Evolutionary conservation across 2,888 invertebrate genomes (phyloP).

Genomic region (Euspilapteryx auroguttella): DNA sequence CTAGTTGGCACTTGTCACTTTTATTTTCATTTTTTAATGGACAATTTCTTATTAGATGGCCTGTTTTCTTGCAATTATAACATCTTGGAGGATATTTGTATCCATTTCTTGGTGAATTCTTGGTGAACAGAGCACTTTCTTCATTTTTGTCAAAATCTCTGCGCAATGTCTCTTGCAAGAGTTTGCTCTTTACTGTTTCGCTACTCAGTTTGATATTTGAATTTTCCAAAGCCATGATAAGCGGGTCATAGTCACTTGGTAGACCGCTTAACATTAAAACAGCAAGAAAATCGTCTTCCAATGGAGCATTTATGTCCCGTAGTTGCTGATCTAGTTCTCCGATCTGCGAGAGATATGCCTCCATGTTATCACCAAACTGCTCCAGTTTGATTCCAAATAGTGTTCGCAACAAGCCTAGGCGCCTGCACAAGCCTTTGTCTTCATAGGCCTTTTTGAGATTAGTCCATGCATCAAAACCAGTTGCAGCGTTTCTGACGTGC

Average conservation of each 20-base stretch:
- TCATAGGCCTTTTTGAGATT: slow-evolving; percentile 1
- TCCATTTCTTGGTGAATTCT: not conserved
- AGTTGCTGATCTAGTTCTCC: slow-evolving; percentile 6
- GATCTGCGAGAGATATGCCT: slow-evolving; percentile 3
- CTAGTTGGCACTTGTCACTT: slow-evolving; percentile 2
- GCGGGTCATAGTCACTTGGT: slow-evolving; percentile 9
- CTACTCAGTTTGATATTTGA: slow-evolving; percentile 8
- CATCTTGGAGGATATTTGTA: slow-evolving; percentile 1
- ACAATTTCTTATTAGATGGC: slow-evolving; percentile 3
- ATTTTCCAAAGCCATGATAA: slow-evolving; percentile 11
- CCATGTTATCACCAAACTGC: slow-evolving; percentile 3
- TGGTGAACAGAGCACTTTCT: slow-evolving; percentile 1
- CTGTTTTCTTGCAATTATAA: slow-evolving; percentile 3
- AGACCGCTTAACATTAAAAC: slow-evolving; percentile 10
- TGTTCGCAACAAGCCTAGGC: slow-evolving; percentile 3
- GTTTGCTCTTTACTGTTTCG: slow-evolving; percentile 7
- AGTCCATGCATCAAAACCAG: slow-evolving; percentile 1
- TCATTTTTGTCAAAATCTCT: slow-evolving; percentile 5
- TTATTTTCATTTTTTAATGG: not conserved
- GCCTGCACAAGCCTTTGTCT: slow-evolving; percentile 3
- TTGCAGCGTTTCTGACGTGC: not conserved
- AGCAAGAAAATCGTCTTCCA: slow-evolving; percentile 10
- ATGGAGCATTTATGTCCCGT: slow-evolving; percentile 8
- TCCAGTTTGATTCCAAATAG: slow-evolving; percentile 3
- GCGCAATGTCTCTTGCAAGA: slow-evolving; percentile 8